Evolutionary conservation across 2,888 invertebrate genomes (phyloP).

Genomic region (Tetragonula carbonaria): DNA sequence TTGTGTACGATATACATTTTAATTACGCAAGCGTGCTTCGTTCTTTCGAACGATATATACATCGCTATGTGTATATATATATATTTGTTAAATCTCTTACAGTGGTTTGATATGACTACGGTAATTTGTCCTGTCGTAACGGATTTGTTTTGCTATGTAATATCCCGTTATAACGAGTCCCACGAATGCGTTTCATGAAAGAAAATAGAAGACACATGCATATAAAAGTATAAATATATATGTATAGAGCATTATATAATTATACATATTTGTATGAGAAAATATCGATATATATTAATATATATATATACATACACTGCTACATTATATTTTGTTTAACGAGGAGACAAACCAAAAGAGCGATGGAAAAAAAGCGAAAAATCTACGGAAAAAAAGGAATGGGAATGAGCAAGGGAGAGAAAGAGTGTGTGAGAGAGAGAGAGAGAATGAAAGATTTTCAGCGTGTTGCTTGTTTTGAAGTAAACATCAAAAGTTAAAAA

Average conservation of each 20-base stretch:
- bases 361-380: slow-evolving; percentile 24
- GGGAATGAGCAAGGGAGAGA: slow-evolving; percentile 7
- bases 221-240: slow-evolving; percentile 58
- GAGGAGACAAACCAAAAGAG: slow-evolving; percentile 47
- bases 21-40: slow-evolving; percentile 69
- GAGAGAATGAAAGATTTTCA: slow-evolving; percentile 52
- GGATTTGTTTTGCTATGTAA: slow-evolving; percentile 66
- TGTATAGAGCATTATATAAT: slow-evolving; percentile 64
- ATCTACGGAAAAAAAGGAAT: slow-evolving; percentile 12
- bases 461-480: slow-evolving; percentile 26
- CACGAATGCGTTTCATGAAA: slow-evolving; percentile 51
- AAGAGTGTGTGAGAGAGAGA: neutral
- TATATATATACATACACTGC: slow-evolving; percentile 67
- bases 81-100: slow-evolving; percentile 77
- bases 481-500: neutral
- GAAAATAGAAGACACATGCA: slow-evolving; percentile 49
- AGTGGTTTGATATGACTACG: slow-evolving; percentile 79
- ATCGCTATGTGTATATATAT: slow-evolving; percentile 62
- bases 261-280: slow-evolving; percentile 66
- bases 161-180: slow-evolving; percentile 61
- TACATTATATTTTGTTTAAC: slow-evolving; percentile 74
- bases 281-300: slow-evolving; percentile 46
- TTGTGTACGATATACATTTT: slow-evolving; percentile 80
- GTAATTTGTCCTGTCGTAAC: slow-evolving; percentile 69
- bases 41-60: slow-evolving; percentile 67